Evolutionary conservation across 92 coral and sea anemone genomes (phyloP), one percentile per base, ranked within the genome.

Genomic region (Phenganax stokvisi): DNA sequence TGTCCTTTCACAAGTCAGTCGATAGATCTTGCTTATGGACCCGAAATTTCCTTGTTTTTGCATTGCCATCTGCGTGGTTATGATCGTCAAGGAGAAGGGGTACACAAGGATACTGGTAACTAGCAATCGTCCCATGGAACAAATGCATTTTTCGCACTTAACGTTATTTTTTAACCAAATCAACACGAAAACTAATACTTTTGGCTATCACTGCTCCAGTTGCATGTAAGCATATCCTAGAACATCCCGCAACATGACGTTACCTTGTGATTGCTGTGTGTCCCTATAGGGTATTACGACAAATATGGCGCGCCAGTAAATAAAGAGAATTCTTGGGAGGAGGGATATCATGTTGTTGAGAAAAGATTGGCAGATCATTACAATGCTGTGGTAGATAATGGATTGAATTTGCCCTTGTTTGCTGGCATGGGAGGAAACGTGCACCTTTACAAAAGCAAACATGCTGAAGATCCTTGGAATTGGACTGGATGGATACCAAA

Each of bases 11-110:
- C 80, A 56, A 25, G 31, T 1, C 66, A 28, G 27, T 56, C 80
- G 12, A 37, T 76, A 10, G 54, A 76, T 25, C 37, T 30, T 51
- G 80, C 68, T 10, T 76, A 9, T 57, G 80, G 80, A 56, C 67
- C 59, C 8, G 80, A 76, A 57, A 68, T 76, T 11, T n/a, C 37
- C 30, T 51, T 76, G 80, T 76, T 76, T 7, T 37, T 76, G 68
- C 80, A 76, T 76, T 76, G 80, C 61, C 80, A 76, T 57, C 51
- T 76, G 37, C 80, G 80, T 15, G 79, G 79, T 13, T 74, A 74
- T 74, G 79, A 74, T 44, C 59, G 79, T 47, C 10, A 52, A 8
- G 79, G 79, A 74, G 9, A 74, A 9, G 79, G 79, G 54, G 20
- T 47, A 7, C 64, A 54, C 2, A 1, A 25, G 44, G 79, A 74